Percentiles rank a stretch among this genome's conserved stretches.
phyloP scores from a whole-genome alignment of 2,113 vertebrate genomes.

The Seriola dumerili region DNA sequence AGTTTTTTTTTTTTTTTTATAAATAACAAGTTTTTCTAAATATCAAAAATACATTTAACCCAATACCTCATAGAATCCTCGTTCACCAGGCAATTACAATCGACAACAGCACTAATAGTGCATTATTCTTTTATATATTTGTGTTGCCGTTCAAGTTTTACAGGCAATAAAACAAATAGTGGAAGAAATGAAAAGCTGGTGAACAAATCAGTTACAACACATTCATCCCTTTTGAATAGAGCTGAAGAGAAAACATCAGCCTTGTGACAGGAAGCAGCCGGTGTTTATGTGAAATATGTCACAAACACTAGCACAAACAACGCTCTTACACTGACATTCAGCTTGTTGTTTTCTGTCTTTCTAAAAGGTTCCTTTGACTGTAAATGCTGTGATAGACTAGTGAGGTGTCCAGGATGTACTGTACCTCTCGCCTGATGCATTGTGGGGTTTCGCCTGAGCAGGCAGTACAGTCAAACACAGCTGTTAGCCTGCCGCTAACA shows the following conservation, averaged over 20 bases:
- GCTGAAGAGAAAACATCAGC: conserved; percentile 13
- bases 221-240: conserved; percentile 3
- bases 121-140: no score
- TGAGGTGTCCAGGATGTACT: background rate
- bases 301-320: background rate
- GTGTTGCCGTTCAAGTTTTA: no score
- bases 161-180: no score
- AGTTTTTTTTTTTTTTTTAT: no score
- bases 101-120: no score
- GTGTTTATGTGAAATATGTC: conserved; percentile 26
- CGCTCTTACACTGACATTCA: background rate
- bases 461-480: conserved; percentile 1
- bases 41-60: no score
- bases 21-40: no score
- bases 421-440: background rate
- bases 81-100: no score
- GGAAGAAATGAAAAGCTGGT: background rate
- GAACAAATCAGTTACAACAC: conserved; percentile 23
- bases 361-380: background rate
- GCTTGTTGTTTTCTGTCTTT: background rate
- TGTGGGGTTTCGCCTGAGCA: background rate
- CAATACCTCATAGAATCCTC: no score
- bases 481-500: conserved; percentile 5
- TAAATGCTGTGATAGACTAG: conserved; percentile 1
- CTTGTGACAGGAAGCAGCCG: conserved; percentile 26